A percentile compares a stretch with the other conserved stretches of the same genome.
phyloP scores from a whole-genome alignment of 2,888 invertebrate species.

The Lepetodrilus schrolli region DNA sequence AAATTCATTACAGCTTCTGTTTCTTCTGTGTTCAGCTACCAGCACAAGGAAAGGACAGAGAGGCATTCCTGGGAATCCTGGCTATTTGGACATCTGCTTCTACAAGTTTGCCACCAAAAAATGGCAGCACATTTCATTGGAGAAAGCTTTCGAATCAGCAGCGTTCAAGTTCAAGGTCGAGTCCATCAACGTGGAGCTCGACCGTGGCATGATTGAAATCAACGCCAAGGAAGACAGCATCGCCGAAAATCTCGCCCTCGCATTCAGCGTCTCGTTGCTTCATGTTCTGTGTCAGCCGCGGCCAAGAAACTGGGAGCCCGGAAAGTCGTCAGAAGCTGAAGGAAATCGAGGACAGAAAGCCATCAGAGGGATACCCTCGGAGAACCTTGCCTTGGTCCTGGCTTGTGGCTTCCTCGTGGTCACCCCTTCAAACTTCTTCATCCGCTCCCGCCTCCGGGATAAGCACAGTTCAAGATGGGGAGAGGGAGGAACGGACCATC shows the following conservation, averaged over 20 bases:
- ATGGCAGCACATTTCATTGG: conserved; percentile 55
- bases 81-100: conserved; percentile 64
- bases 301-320: conserved; percentile 60
- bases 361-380: conserved; percentile 51
- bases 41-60: conserved; percentile 51
- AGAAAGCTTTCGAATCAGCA: conserved; percentile 52
- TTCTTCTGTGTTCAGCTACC: conserved; percentile 53
- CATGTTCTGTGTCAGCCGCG: conserved; percentile 77
- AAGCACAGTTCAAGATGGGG: background rate
- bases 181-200: conserved; percentile 62
- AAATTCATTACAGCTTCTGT: no score
- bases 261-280: conserved; percentile 75
- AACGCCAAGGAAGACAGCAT: conserved; percentile 61
- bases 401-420: conserved; percentile 75
- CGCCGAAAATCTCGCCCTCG: conserved; percentile 76
- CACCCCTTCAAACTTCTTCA: conserved; percentile 69
- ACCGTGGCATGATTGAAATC: conserved; percentile 62
- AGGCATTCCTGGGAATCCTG: conserved; percentile 68
- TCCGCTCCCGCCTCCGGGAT: conserved; percentile 42
- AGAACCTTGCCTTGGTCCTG: conserved; percentile 70
- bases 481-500: conserved; percentile 17
- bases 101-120: conserved; percentile 55
- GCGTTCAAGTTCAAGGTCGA: conserved; percentile 56
- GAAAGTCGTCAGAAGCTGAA: conserved; percentile 39
- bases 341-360: conserved; percentile 12